A percentile compares a stretch with the other conserved stretches of the same genome.
Conservation (phyloP, 2,888 invertebrate species). For the Chydorus sphaericus region DNA sequence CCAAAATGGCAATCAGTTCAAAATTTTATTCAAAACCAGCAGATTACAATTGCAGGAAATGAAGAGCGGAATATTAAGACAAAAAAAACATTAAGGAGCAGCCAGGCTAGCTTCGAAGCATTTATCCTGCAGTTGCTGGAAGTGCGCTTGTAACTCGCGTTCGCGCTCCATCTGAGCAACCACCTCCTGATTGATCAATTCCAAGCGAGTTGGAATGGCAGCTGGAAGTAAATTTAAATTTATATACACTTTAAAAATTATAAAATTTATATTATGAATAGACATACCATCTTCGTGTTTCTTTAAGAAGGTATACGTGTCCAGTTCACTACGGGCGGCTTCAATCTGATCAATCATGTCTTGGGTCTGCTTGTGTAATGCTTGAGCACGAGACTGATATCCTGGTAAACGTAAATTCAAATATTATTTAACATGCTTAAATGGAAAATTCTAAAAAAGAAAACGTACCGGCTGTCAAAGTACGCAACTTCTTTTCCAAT, state of each 20-base stretch:
- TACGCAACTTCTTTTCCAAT: constrained; percentile 91
- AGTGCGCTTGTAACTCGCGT: constrained; percentile 67
- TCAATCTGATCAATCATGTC: constrained; percentile 82
- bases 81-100: background rate
- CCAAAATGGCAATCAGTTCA: too few relatives aligned
- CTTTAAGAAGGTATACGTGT: constrained; percentile 78
- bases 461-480: constrained; percentile 63
- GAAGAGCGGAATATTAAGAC: too few relatives aligned
- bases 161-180: constrained; percentile 83
- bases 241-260: background rate
- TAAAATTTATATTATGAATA: constrained; percentile 12
- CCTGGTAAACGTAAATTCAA: constrained; percentile 18
- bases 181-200: constrained; percentile 82
- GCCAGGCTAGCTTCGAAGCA: constrained; percentile 4
- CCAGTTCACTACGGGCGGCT: constrained; percentile 70
- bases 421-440: background rate
- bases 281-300: constrained; percentile 83
- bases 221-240: constrained; percentile 18
- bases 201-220: constrained; percentile 21
- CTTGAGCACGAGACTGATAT: constrained; percentile 52
- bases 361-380: constrained; percentile 69
- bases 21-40: too few relatives aligned
- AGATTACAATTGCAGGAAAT: too few relatives aligned
- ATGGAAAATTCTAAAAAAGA: background rate
- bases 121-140: constrained; percentile 45